Evolutionary conservation across 2,113 vertebrate genomes (phyloP), one percentile per base, ranked within the genome.

Genomic region (Xyliphius kryptos): DNA sequence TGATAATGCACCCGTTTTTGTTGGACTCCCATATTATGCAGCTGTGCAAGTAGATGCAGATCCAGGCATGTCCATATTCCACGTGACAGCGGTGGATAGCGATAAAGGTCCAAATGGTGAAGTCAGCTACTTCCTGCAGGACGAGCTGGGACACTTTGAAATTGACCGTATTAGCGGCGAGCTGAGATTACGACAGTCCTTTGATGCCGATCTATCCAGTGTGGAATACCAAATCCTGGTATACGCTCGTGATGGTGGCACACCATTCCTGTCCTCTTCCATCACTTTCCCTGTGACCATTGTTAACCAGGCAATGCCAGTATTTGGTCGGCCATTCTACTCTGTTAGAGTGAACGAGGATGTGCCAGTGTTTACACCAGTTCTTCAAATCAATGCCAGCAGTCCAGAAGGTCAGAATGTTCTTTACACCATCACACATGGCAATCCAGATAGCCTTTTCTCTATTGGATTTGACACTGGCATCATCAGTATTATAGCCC

Each of bases 221-320:
- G 86, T 91, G 26, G 94, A 99, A 66, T 97, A 97, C 66, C 79
- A 90, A 58, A 84, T 97, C 70, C 80, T 91, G 17, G 67, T 97
- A 69, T 84, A 91, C 36, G 94, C 94, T 57, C 91, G 81, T 81
- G 96, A 99, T 64, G 86, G 91, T 3, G 96, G 96, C n/a, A 82
- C 84, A 65, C 92, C 91, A 8, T 82, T 92, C 0, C 73, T 97
- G 15, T 94, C 91, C 19, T 86, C 92, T 0, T 89, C 51, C 0
- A 81, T 91, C 60, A 92, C 93, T 60, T 92, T 99, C 64, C 89
- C 94, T 5, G 91, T 99, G 63, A 95, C 93, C 15, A 91, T 98
- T 5, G 95, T 97, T 68, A 99, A 99, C 83, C 93, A 93, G 85
- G 95, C 95, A 0, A 98, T 97, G 95, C 96, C 96, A 16, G 90